Evolutionary conservation across 2,888 invertebrate species (phyloP), one percentile per base, ranked within the genome.

Genomic region (Oligia strigilis): DNA sequence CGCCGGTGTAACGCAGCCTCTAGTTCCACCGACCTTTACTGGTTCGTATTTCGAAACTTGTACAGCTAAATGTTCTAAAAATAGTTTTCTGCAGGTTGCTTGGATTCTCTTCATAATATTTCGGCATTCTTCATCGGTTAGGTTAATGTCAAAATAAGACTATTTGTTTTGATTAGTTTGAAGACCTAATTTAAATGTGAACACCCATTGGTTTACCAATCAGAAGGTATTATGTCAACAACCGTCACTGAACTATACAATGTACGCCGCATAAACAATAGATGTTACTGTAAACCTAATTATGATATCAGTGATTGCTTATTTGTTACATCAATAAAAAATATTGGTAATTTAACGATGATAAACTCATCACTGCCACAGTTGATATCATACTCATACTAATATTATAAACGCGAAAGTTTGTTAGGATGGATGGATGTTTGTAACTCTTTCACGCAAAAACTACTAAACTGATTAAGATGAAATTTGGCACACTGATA

Each of bases 1-100:
- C 71, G 72, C 73, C 87, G 90, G 89, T 60, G 67, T 81, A 81
- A 80, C 78, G 74, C 11, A 23, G 65, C 78, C 87, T 90, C 91
- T 92, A 91, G 90, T 90, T 92, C 87, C 92, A 92, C 87, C 92
- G 94, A 95, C 95, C 94, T 95, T 94, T 94, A 91, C 84, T 88
- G 88, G 91, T 92, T 92, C 82, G 89, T 81, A 90, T 95, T 95
- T 94, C 93, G 94, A 94, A 94, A 95, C 93, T 79, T 90, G 91
- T 64, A 58, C 49, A 14, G 43, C 52, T 71, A 70, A 66, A 58
- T 60, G 66, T 78, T 75, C 67, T 82, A 72, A 86, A 88, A 77
- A 70, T 70, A 66, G 49, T 6, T 29, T 43, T 58, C 13, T 52
- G 36, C n/a, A 64, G 9, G 64, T 75, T 55, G 11, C 29, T 69